Percentiles rank a stretch among this genome's conserved stretches.
Conservation (phyloP, 64 coral and sea anemone genomes). For the Montipora sp. region DNA sequence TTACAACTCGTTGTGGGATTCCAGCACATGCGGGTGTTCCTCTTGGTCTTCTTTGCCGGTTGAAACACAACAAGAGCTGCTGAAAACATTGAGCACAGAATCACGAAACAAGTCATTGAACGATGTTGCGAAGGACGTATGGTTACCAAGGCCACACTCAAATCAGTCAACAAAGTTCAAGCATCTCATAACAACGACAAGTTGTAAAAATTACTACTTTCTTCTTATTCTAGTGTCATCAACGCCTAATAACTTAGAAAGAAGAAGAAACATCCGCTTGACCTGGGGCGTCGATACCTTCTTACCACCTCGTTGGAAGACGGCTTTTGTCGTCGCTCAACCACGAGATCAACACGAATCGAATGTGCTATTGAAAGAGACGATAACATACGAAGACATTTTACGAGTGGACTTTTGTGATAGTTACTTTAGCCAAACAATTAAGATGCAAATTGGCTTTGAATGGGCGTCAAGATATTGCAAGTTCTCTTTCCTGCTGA, state of each 20-base stretch:
- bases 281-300: background rate
- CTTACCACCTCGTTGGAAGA: background rate
- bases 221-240: background rate
- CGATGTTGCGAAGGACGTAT: background rate
- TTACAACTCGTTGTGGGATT: background rate
- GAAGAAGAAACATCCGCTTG: background rate
- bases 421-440: background rate
- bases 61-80: background rate
- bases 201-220: background rate
- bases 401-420: background rate
- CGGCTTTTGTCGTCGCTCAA: background rate
- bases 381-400: background rate
- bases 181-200: background rate
- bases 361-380: background rate
- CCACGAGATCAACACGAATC: background rate
- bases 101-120: background rate
- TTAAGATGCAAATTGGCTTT: background rate
- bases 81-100: background rate
- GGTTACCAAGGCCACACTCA: background rate
- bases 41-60: background rate
- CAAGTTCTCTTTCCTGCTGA: background rate
- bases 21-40: background rate
- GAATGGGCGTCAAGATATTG: background rate
- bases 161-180: background rate
- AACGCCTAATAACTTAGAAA: background rate